Evolutionary conservation across 1,140 invertebrate genomes (phyloP).

Genomic region (Drosophila bipectinata): DNA sequence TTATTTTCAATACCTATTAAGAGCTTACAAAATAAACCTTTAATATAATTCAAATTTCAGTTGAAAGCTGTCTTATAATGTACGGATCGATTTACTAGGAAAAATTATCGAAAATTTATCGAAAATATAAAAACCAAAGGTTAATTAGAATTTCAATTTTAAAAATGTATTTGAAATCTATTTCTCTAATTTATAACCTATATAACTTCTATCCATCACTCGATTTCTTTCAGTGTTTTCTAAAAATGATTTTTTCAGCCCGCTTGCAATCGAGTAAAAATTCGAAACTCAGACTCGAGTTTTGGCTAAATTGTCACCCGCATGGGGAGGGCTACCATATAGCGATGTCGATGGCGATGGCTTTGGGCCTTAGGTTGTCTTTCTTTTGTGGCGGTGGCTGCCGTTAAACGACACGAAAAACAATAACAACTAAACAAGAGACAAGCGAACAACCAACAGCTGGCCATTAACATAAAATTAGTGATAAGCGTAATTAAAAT

Average conservation of each 20-base stretch:
- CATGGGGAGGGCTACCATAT: constrained; percentile 33
- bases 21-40: background rate
- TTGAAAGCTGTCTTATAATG: too few relatives aligned
- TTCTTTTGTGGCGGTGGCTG: constrained; percentile 32
- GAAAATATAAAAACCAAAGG: background rate
- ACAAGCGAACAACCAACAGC: constrained; percentile 48
- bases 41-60: background rate
- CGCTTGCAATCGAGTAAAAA: constrained; percentile 7
- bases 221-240: constrained; percentile 16
- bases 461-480: constrained; percentile 80
- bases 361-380: constrained; percentile 21
- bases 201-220: too few relatives aligned
- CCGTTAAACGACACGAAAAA: constrained; percentile 13
- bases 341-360: constrained; percentile 2
- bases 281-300: constrained; percentile 22
- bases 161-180: too few relatives aligned
- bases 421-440: background rate
- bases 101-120: background rate
- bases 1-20: too few relatives aligned
- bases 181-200: too few relatives aligned
- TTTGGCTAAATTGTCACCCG: constrained; percentile 61
- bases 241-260: background rate
- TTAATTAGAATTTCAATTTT: too few relatives aligned
- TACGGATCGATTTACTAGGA: background rate
- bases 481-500: constrained; percentile 78